Conservation (phyloP, 2,113 vertebrate genomes). For the Lepus americanus region DNA sequence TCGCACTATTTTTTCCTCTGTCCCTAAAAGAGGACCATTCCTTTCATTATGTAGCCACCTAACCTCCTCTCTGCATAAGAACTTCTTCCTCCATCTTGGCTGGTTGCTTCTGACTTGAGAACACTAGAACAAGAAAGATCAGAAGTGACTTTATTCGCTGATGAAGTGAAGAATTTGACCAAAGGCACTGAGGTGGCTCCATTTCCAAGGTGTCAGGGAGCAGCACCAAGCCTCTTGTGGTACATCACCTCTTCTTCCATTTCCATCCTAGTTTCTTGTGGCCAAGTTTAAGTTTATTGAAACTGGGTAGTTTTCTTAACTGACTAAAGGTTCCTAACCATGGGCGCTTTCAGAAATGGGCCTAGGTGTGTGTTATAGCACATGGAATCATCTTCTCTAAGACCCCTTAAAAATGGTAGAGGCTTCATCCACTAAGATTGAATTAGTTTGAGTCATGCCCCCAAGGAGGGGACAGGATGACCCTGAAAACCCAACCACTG, state of each 20-base stretch:
- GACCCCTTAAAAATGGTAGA: not conserved
- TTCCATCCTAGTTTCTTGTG: not conserved
- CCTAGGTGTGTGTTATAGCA: not conserved
- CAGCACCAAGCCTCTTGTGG: not conserved
- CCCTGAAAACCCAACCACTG: too few relatives aligned
- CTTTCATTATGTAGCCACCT: not conserved
- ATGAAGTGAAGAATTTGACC: not conserved
- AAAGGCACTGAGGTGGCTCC: not conserved
- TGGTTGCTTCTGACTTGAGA: slow-evolving; percentile 19
- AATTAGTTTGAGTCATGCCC: not conserved
- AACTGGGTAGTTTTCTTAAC: not conserved
- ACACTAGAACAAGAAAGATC: not conserved
- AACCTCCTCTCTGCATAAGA: slow-evolving; percentile 11
- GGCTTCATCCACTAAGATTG: not conserved
- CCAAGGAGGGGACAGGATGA: not conserved
- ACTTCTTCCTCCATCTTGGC: not conserved
- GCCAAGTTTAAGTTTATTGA: not conserved
- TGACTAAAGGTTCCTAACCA: not conserved
- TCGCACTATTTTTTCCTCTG: not conserved
- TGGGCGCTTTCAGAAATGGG: not conserved
- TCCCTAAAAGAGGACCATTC: not conserved
- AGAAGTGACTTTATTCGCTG: not conserved
- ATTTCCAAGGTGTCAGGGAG: not conserved
- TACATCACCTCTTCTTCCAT: not conserved
- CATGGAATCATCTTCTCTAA: not conserved